Percentiles rank a stretch among this genome's conserved stretches.
Evolutionary conservation across 2,888 invertebrate species (phyloP).

Genomic region (Brachyopa scutellaris): DNA sequence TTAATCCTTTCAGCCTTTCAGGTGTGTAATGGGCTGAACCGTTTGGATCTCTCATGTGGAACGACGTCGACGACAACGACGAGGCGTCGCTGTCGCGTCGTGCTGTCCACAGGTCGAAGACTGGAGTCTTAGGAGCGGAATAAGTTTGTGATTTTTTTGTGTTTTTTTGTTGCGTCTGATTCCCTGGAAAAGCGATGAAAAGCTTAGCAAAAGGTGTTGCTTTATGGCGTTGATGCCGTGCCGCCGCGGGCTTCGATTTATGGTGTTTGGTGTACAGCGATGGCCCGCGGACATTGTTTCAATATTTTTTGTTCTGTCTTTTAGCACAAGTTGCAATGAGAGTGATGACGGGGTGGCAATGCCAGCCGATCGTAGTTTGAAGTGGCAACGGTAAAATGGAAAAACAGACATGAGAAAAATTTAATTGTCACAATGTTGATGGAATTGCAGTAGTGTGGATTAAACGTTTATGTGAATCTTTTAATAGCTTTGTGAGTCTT

Average conservation of each 20-base stretch:
- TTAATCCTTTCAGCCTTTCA: slow-evolving; percentile 80
- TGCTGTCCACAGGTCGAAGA: no score
- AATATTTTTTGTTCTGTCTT: not conserved
- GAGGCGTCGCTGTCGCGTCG: not conserved
- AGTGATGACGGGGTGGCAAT: not conserved
- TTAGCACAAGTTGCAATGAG: slow-evolving; percentile 15
- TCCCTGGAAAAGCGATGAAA: slow-evolving; percentile 47
- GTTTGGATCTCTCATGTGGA: slow-evolving; percentile 63
- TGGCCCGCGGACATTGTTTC: slow-evolving; percentile 52
- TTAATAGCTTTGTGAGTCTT: not conserved
- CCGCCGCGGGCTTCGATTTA: slow-evolving; percentile 17
- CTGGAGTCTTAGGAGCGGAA: not conserved
- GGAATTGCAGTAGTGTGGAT: not conserved
- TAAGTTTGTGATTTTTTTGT: slow-evolving; percentile 25
- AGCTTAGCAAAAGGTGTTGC: slow-evolving; percentile 59
- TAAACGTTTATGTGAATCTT: not conserved
- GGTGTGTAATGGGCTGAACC: slow-evolving; percentile 76
- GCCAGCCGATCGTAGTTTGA: not conserved
- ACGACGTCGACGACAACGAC: slow-evolving; percentile 23
- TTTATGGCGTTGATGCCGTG: slow-evolving; percentile 42
- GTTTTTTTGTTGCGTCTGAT: not conserved
- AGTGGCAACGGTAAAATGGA: not conserved
- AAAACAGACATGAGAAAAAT: not conserved
- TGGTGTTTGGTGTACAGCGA: slow-evolving; percentile 35
- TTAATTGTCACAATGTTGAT: slow-evolving; percentile 18